A percentile compares a stretch with the other conserved stretches of the same genome.
Conservation (phyloP, 2,113 vertebrate genomes). For the Bucco capensis region DNA sequence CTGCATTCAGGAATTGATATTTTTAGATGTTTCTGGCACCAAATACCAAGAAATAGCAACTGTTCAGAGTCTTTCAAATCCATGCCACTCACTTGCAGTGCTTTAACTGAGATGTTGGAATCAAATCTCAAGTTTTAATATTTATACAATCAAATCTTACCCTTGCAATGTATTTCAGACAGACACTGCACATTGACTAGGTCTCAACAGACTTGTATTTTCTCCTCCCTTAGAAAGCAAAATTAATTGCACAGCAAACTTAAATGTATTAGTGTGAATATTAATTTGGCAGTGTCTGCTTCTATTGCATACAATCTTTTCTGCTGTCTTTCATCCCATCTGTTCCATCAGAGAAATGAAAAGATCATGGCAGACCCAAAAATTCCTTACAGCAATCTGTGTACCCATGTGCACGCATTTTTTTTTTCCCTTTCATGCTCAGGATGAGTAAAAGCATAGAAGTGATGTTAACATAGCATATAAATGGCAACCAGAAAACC, state of each 20-base stretch:
- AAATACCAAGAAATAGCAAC: neutral
- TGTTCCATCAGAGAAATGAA: slow-evolving; percentile 27
- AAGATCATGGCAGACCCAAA: slow-evolving; percentile 1
- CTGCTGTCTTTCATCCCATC: slow-evolving; percentile 20
- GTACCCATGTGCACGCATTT: neutral
- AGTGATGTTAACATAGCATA: neutral
- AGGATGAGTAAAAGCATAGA: neutral
- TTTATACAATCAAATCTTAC: neutral
- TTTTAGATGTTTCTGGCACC: neutral
- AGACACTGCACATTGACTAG: neutral
- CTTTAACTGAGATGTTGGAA: slow-evolving; percentile 12
- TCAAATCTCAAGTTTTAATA: neutral
- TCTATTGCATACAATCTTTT: neutral
- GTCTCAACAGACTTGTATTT: neutral
- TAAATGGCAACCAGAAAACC: neutral
- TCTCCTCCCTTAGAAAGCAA: neutral
- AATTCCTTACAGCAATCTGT: neutral
- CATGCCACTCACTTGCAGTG: neutral
- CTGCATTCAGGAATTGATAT: neutral
- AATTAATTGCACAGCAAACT: slow-evolving; percentile 2
- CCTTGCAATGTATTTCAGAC: neutral
- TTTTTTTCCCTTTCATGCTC: neutral
- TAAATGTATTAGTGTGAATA: neutral
- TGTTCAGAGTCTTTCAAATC: neutral
- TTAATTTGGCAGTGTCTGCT: neutral